Base-by-base conservation (phyloP, 2,113 vertebrate species). In the Oceanodroma tethys region DNA sequence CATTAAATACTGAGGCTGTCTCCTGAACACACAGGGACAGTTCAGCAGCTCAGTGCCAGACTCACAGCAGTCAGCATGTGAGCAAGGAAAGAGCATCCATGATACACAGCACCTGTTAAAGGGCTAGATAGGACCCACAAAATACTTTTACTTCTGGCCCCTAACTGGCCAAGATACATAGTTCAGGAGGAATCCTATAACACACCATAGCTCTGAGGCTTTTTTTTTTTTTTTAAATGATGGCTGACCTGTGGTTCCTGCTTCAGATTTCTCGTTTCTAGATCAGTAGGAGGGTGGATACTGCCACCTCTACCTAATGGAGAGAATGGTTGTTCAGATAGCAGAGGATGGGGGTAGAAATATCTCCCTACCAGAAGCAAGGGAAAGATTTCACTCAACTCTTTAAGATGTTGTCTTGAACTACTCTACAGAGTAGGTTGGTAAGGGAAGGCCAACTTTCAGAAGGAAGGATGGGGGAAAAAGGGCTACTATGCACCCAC, bases 51-150 rank as follows among this genome's bases (percentile, higher is more conserved):
- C 56, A 21, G 50, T 10, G 59, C 50, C 15, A 26, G 32, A 65
- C 63, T 67, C 40, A 4, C 4, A 52, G 58, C 50, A 81, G 26
- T 36, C 45, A 45, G 63, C 40, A 56, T 0, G 0, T 3, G 27
- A 65, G 34, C 34, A 67, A 63, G 25, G 38, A 58, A 40, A 90
- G 23, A 60, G 6, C 42, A 86, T 32, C 48, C 59, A 27, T 7
- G 5, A 16, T 27, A 62, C 2, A 0, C 47, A 42, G 40, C 5
- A 55, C 18, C 59, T 70, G 21, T 21, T 21, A 34, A 42, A 89
- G 32, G 29, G 13, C 32, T 47, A 43, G 16, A 55, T 0, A 78
- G 13, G 10, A 86, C 30, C 9, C 26, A 17, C 25, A 74, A 89
- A 45, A 48, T 36, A 30, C 10, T 67, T 79, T 50, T 71, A 63